These are phyloP conservation scores for Rhinoderma darwinii DNA, from an alignment of 2,113 vertebrate genomes.

Conservation along the genomic window DNA sequence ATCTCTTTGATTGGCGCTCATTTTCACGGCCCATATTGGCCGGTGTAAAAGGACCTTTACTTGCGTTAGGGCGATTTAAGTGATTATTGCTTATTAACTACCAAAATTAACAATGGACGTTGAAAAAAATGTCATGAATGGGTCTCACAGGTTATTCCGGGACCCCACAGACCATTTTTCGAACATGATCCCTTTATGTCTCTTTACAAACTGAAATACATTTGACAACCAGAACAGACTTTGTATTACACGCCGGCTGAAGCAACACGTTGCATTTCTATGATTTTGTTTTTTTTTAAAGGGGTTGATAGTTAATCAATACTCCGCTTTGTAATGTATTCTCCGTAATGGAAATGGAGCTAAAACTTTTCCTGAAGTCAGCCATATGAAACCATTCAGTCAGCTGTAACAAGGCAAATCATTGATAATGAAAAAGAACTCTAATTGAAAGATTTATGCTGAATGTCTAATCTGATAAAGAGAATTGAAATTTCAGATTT, in stretches of 20 bases:
- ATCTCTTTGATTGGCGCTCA: too few species aligned
- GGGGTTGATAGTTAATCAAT: slow-evolving; percentile 50
- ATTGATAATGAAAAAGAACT: slow-evolving; percentile 37
- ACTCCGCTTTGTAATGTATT: slow-evolving; percentile 40
- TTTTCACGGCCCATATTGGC: too few species aligned
- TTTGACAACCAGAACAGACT: not conserved
- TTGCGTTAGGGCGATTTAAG: too few species aligned
- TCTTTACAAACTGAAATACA: slow-evolving; percentile 9
- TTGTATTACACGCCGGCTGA: not conserved
- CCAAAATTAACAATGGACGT: too few species aligned
- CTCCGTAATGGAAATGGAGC: slow-evolving; percentile 31
- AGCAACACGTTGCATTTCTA: not conserved
- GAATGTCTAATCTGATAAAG: slow-evolving; percentile 23
- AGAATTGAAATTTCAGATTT: slow-evolving; percentile 44
- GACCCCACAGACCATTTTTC: too few species aligned
- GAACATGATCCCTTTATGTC: not conserved
- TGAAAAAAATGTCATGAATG: too few species aligned
- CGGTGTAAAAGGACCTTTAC: too few species aligned
- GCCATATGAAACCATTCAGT: slow-evolving; percentile 20
- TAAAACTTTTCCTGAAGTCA: not conserved
- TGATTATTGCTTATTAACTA: too few species aligned
- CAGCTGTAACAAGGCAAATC: slow-evolving; percentile 47
- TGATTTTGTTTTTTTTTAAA: slow-evolving; percentile 25
- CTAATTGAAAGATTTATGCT: slow-evolving; percentile 37
- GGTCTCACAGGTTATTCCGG: too few species aligned